Base-by-base conservation (phyloP, 2,888 invertebrate species). In the Meghimatium bilineatum region DNA sequence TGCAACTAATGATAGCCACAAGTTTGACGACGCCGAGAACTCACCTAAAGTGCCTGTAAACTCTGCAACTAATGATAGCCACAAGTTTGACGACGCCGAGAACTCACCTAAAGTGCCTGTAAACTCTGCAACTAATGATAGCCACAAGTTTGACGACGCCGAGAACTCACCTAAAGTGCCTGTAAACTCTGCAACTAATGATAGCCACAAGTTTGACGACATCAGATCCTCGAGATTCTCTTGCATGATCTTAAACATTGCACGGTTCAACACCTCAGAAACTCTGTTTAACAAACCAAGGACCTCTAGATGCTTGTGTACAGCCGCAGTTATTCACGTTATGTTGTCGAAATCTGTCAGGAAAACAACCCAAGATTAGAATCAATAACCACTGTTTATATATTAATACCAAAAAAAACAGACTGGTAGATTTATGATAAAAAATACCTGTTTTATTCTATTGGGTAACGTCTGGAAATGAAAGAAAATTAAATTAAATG, bases 11-110 rank as follows among this genome's bases (percentile, higher is more conserved):
- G 96, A 96, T 90, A 96, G 95, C 96, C 97, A 97, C 92, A 98
- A 89, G 66, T 88, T 87, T n/a, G n/a, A n/a, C n/a, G 60, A 63
- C 8, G 38, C 32, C 34, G 23, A 32, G 2, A 23, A 17, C 83
- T 78, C 32, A 83, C 83, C 94, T 91, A 97, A 95, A 5, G 98
- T 98, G 81, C 98, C 98, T 78, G 97, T 91, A 88, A 97, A 95
- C 94, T 98, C 98, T 0, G 97, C 71, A 44, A 96, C 93, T 90
- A 98, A 94, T 93, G 96, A 96, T 90, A 96, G 95, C 96, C 97
- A 97, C 92, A 98, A 89, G 66, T 88, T 87, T 49, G 89, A 86
- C 56, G 88, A 88, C 8, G 38, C 32, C 34, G 23, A 32, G 2
- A 23, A 17, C 83, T 78, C 32, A 83, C 83, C 94, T 91, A 97